These are phyloP conservation scores for Marcusenius ussheri DNA, from an alignment of 2,113 vertebrate genomes.

Conservation along the genomic window DNA sequence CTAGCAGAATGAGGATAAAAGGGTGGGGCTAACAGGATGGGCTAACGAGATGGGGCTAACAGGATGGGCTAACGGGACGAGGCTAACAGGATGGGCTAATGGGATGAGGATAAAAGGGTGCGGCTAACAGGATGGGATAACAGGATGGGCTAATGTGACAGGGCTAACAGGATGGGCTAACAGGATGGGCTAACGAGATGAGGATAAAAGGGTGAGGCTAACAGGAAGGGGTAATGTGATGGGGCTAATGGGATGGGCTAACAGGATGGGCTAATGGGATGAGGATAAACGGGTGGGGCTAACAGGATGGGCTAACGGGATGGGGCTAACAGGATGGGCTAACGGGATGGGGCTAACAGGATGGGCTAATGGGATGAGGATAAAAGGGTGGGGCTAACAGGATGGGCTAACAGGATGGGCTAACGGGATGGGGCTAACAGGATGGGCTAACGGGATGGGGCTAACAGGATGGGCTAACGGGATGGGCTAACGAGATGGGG, in stretches of 20 bases:
- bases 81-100: neutral
- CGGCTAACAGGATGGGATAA: too few species aligned
- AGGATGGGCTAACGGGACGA: too few species aligned
- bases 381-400: neutral
- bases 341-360: neutral
- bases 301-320: neutral
- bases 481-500: neutral
- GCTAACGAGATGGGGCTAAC: too few species aligned
- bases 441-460: too few species aligned
- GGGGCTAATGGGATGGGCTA: too few species aligned
- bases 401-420: neutral
- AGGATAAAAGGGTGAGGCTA: neutral
- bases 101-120: neutral
- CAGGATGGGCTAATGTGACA: too few species aligned
- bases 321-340: neutral
- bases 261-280: too few species aligned
- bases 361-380: neutral
- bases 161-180: too few species aligned
- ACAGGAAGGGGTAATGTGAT: neutral
- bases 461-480: neutral
- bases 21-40: neutral
- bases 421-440: too few species aligned
- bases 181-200: neutral
- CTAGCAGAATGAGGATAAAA: neutral
- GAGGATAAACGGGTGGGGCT: too few species aligned